Percentiles rank a stretch among this genome's conserved stretches.
Conservation (phyloP, 64 coral and sea anemone species). For the Pocillopora verrucosa region DNA sequence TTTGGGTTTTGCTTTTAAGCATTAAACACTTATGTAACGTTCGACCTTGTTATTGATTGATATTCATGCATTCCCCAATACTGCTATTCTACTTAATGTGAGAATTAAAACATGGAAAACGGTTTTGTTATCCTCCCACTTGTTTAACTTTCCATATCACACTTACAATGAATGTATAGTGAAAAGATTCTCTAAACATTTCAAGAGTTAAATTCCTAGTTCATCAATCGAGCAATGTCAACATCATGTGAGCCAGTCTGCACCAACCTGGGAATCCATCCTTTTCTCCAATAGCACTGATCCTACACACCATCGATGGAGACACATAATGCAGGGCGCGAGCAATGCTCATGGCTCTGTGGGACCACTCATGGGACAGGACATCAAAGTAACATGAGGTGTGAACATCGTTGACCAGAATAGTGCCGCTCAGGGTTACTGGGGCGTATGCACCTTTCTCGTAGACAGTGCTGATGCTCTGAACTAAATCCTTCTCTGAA, state of each 20-base stretch:
- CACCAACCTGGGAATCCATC: slow-evolving; percentile 9
- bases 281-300: neutral
- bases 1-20: too few relatives aligned
- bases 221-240: neutral
- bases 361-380: neutral
- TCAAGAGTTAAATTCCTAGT: neutral
- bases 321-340: neutral
- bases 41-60: too few relatives aligned
- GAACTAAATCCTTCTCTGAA: neutral
- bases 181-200: too few relatives aligned
- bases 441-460: neutral
- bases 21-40: too few relatives aligned
- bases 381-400: neutral
- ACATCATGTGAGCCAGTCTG: neutral
- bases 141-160: too few relatives aligned
- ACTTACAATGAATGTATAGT: too few relatives aligned
- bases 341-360: neutral
- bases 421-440: neutral
- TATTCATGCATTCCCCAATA: too few relatives aligned
- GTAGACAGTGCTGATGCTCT: neutral
- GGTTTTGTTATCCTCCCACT: too few relatives aligned
- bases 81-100: too few relatives aligned
- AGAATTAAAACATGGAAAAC: too few relatives aligned
- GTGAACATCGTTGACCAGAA: neutral
- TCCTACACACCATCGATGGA: neutral